phyloP scores from a whole-genome alignment of 2,888 invertebrate species.

The Nemoura dubitans region DNA sequence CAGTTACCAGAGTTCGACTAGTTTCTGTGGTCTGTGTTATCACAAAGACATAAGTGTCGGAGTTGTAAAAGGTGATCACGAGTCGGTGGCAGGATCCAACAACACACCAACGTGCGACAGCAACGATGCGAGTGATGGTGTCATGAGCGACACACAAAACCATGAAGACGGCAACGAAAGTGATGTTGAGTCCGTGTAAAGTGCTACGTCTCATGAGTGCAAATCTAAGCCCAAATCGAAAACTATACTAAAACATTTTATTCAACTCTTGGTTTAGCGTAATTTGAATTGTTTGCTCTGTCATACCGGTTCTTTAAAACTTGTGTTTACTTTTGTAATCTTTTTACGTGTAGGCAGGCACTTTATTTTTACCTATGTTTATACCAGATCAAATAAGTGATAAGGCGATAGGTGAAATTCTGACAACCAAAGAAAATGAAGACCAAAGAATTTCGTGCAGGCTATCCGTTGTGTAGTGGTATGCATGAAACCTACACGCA shows the following conservation, averaged over 20 bases:
- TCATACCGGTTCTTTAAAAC: too few relatives aligned
- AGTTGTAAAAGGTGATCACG: not conserved
- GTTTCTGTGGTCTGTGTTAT: constrained; percentile 56
- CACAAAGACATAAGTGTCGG: constrained; percentile 53
- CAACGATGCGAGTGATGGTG: not conserved
- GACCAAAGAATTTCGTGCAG: too few relatives aligned
- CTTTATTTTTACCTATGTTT: too few relatives aligned
- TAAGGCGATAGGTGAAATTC: too few relatives aligned
- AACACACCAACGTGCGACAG: not conserved
- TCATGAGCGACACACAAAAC: not conserved
- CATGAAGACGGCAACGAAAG: not conserved
- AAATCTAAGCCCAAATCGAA: too few relatives aligned
- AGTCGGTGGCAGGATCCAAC: not conserved
- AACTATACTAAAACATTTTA: too few relatives aligned
- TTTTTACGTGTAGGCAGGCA: too few relatives aligned
- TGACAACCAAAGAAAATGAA: too few relatives aligned
- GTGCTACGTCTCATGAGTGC: not conserved
- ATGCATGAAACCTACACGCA: not conserved
- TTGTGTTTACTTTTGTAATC: too few relatives aligned
- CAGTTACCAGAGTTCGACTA: constrained; percentile 52
- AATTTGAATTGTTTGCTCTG: too few relatives aligned
- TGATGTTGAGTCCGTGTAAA: not conserved
- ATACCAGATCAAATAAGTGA: too few relatives aligned
- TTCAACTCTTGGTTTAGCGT: too few relatives aligned
- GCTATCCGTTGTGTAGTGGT: not conserved